Base-by-base conservation (phyloP, 2,797 vertebrate genomes). In the Crenichthys baileyi region DNA sequence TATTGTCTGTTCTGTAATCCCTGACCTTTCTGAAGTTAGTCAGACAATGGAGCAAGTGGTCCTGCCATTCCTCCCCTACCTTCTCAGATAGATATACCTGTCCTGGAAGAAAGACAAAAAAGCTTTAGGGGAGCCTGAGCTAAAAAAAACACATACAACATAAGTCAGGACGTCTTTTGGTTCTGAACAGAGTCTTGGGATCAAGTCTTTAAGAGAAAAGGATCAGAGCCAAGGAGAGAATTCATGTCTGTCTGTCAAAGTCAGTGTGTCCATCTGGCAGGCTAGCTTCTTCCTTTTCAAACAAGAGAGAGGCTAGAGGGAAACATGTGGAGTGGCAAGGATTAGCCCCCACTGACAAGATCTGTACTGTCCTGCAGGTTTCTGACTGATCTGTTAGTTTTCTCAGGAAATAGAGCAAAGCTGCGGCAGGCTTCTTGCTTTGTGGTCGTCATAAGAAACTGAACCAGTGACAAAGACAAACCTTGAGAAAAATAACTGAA, bases 341-440 rank as follows among this genome's bases (percentile, higher is more conserved):
- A 90, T 90, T 87, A 63, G 60, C 51, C 51, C 83, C 39, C 41
- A 74, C 79, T 44, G 79, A 39, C 58, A 39, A 75, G 67, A 73
- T 53, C 5, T 53, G 55, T 75, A 65, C 72, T 9, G 0, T 74
- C 12, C 75, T 73, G 72, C 65, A n/a, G 24, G 24, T 91, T 80
- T 76, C 79, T 85, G 73, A 72, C 75, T 73, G 70, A 78, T 79
- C 72, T 85, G 71, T 91, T 77, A 75, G 79, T 91, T 88, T 75
- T 92, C 93, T 94, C 93, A 94, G 93, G 93, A 93, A 94, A 92
- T 72, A 68, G 61, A 74, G 82, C 84, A 63, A 80, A 80, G 70
- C 85, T 70, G 65, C 68, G 79, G 79, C 75, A 77, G 83, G 74
- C 76, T 78, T 50, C 73, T 83, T 71, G 41, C 72, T 73, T 48